Conservation (phyloP, 2,888 invertebrate genomes). For the Drosophila cracens region DNA sequence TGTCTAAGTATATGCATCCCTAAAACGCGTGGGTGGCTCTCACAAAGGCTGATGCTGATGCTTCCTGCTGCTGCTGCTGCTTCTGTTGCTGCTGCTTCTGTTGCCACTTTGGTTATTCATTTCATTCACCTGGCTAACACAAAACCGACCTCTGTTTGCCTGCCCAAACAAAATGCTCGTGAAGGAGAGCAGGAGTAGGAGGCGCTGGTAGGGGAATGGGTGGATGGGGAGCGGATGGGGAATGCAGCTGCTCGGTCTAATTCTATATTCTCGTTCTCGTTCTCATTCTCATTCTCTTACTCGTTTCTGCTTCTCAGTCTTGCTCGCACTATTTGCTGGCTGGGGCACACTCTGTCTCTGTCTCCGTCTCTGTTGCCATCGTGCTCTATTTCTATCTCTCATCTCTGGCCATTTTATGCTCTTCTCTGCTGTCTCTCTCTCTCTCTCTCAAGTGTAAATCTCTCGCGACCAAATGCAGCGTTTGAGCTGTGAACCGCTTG, state of each 20-base stretch:
- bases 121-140: conserved; percentile 37
- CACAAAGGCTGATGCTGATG: neutral
- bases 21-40: conserved; percentile 51
- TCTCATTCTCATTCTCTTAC: neutral
- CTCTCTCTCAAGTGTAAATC: conserved; percentile 7
- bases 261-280: neutral
- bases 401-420: conserved; percentile 12
- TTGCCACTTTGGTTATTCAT: conserved; percentile 31
- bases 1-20: conserved; percentile 39
- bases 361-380: conserved; percentile 5
- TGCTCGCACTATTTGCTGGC: neutral
- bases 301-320: neutral
- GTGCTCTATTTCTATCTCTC: conserved; percentile 5
- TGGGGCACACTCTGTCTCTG: neutral
- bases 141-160: conserved; percentile 8
- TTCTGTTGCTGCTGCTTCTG: neutral
- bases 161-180: conserved; percentile 1
- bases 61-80: conserved; percentile 3
- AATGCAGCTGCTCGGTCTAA: conserved; percentile 14
- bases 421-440: neutral
- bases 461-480: conserved; percentile 23
- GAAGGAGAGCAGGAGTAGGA: neutral
- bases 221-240: no score
- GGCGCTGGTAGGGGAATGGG: neutral
- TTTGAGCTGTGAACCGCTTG: conserved; percentile 14